Conservation (phyloP, 2,113 vertebrate genomes). For the Hemibagrus wyckioides region DNA sequence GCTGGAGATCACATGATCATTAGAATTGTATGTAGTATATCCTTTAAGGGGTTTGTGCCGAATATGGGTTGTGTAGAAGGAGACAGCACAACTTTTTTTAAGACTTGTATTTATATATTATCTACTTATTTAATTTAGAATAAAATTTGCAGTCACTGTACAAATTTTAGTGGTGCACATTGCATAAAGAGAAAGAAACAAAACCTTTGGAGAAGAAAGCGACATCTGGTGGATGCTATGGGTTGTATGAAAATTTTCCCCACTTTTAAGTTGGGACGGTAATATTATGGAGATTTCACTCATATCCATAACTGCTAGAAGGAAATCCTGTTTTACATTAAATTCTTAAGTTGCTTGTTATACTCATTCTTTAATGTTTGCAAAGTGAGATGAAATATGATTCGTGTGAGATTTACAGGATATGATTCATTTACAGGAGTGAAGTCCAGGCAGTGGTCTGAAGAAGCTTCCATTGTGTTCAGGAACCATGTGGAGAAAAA, state of each 20-base stretch:
- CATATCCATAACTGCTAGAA: background rate
- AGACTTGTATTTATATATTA: background rate
- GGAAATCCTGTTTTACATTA: background rate
- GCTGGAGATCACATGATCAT: background rate
- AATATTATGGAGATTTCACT: background rate
- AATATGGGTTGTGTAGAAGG: background rate
- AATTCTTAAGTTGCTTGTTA: background rate
- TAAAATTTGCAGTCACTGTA: background rate
- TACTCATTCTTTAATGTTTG: background rate
- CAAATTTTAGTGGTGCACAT: background rate
- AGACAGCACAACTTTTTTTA: background rate
- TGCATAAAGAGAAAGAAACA: background rate
- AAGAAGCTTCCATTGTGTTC: slow-evolving; percentile 94
- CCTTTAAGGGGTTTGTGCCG: background rate
- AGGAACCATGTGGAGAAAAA: slow-evolving; percentile 97
- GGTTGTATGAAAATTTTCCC: background rate
- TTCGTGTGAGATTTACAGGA: too few species aligned
- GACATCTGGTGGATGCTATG: background rate
- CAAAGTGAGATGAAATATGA: background rate
- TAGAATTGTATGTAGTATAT: background rate
- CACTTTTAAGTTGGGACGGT: background rate
- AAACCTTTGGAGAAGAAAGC: background rate
- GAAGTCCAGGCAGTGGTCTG: slow-evolving; percentile 88
- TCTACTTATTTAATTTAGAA: background rate
- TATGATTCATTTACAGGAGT: slow-evolving; percentile 72